Evolutionary conservation across 1,140 invertebrate species (phyloP), one percentile per base, ranked within the genome.

Genomic region (Microplitis mediator): DNA sequence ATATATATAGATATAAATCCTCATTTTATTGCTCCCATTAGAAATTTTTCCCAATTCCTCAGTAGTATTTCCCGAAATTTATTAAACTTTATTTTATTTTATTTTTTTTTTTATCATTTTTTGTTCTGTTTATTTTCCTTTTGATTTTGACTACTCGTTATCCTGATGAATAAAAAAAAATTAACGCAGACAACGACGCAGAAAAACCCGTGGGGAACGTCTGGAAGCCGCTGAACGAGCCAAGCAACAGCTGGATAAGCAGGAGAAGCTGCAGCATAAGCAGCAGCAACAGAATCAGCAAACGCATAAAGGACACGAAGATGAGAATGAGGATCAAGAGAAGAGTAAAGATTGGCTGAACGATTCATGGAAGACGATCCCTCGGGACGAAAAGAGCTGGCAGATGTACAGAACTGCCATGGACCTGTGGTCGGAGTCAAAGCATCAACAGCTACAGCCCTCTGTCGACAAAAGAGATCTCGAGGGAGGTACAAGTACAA

Each of bases 321-420:
- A 66, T 31, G 74, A 81, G 58, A 74, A 78, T 9, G 77, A 80
- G 45, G 75, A 80, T 52, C 71, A 74, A 8, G 70, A 61, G 8
- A 69, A 66, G 32, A 9, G 72, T 8, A 86, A 85, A 71, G 84
- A 86, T 13, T 86, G 85, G 85, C 81, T 83, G 52, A 87, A 86
- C 62, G 86, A 87, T 51, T 87, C 86, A 3, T 87, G 86, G 86
- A 87, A 87, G 66, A 86, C 85, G 11, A 84, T 86, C 69, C 82
- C 85, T 0, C 78, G 79, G 9, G 86, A 88, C 4, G 87, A 88
- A 63, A 86, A 88, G 54, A 88, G 83, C 56, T 89, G 88, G 88
- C 86, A 89, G 3, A 76, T 86, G 4, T 88, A 88, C 69, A 81
- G 87, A 60, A 87, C 81, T 3, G 84, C 85, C 4, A 86, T 88